Conservation (phyloP, 1,140 invertebrate species). For the Globodera rostochiensis region DNA sequence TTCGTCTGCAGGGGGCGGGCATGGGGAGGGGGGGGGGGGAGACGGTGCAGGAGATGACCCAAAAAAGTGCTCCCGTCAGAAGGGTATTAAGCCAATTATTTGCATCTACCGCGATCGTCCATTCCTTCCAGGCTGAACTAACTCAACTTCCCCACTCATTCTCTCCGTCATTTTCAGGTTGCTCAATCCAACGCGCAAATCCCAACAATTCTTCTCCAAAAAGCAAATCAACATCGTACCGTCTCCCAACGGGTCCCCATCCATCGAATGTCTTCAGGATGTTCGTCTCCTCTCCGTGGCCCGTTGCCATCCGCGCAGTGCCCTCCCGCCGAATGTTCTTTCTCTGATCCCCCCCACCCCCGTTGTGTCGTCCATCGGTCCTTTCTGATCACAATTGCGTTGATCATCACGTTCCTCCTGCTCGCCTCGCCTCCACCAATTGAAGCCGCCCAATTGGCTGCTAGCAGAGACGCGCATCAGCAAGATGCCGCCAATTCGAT, state of each 20-base stretch:
- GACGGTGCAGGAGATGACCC: background rate
- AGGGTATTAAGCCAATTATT: slow-evolving; percentile 13
- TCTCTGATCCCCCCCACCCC: background rate
- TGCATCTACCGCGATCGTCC: slow-evolving; percentile 6
- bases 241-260: background rate
- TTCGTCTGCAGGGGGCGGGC: background rate
- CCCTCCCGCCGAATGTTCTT: background rate
- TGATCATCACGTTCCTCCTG: slow-evolving; percentile 9
- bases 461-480: slow-evolving; percentile 7
- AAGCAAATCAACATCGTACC: background rate
- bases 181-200: background rate
- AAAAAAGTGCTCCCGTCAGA: background rate
- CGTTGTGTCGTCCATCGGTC: background rate
- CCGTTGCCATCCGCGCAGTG: background rate
- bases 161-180: background rate
- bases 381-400: background rate
- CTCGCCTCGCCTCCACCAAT: background rate
- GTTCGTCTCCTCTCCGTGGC: background rate
- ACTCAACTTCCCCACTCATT: background rate
- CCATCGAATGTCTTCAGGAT: slow-evolving; percentile 1
- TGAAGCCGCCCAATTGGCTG: background rate
- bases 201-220: background rate
- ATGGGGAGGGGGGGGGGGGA: no score
- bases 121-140: background rate
- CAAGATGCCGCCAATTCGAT: background rate